Conservation (phyloP, 1,140 invertebrate genomes). For the Glossosoma conforme region DNA sequence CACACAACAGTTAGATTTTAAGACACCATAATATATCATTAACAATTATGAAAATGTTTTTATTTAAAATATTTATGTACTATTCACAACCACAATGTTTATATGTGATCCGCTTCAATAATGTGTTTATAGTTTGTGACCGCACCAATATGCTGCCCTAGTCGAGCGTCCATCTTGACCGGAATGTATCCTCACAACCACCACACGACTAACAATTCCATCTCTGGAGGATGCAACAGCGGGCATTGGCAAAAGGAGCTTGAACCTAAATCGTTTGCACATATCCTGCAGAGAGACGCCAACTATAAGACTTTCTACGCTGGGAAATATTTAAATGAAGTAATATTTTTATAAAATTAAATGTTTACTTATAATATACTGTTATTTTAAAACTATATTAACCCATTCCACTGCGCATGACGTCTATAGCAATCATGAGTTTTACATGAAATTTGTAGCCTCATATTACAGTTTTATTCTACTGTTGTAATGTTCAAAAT, state of each 20-base stretch:
- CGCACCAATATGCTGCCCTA: conserved; percentile 84
- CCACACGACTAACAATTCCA: conserved; percentile 69
- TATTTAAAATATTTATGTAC: not conserved
- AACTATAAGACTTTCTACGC: conserved; percentile 78
- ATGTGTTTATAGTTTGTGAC: conserved; percentile 60
- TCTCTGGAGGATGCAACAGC: conserved; percentile 71
- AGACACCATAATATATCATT: too few relatives aligned
- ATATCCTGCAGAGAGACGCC: conserved; percentile 53
- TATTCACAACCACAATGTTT: too few relatives aligned
- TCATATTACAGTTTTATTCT: too few relatives aligned
- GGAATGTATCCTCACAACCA: conserved; percentile 85
- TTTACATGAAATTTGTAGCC: too few relatives aligned
- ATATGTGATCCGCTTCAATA: too few relatives aligned
- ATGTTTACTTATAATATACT: too few relatives aligned
- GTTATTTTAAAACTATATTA: too few relatives aligned
- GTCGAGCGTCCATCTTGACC: conserved; percentile 78
- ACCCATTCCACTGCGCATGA: too few relatives aligned
- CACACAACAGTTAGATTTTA: too few relatives aligned
- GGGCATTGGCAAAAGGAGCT: conserved; percentile 57
- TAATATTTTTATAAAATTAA: conserved; percentile 35
- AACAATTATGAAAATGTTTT: too few relatives aligned
- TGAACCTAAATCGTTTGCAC: conserved; percentile 66
- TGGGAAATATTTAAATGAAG: conserved; percentile 83
- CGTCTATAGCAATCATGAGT: too few relatives aligned
- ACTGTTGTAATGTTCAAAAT: too few relatives aligned